phyloP scores from a whole-genome alignment of 2,888 invertebrate species.

The Bellardia bayeri region DNA sequence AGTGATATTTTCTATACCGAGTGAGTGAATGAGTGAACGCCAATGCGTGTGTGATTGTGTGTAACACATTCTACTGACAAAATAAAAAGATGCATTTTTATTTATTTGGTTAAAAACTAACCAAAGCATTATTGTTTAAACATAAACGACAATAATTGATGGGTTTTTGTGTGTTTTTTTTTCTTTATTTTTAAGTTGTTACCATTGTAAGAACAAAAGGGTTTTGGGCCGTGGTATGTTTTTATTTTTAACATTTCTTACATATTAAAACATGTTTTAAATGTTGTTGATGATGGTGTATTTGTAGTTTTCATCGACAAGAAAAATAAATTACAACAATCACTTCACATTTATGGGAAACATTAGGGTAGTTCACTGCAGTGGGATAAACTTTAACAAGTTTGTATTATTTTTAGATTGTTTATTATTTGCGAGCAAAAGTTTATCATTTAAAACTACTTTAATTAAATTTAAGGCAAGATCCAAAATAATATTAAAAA shows the following conservation, averaged over 20 bases:
- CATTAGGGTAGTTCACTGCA: conserved; percentile 30
- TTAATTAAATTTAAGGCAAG: too few species aligned
- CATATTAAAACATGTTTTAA: conserved; percentile 51
- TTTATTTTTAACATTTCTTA: conserved; percentile 27
- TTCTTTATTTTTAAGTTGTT: background rate
- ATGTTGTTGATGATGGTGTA: conserved; percentile 51
- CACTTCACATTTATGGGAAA: background rate
- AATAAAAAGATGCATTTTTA: conserved; percentile 42
- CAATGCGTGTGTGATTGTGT: conserved; percentile 12
- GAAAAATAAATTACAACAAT: conserved; percentile 5
- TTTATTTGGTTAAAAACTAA: conserved; percentile 13
- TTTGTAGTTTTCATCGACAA: conserved; percentile 24
- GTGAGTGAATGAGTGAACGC: background rate
- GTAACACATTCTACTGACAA: conserved; percentile 39
- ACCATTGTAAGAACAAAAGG: conserved; percentile 50
- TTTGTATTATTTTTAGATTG: background rate
- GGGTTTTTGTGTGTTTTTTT: conserved; percentile 78
- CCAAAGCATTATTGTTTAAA: conserved; percentile 33
- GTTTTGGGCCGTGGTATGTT: conserved; percentile 31
- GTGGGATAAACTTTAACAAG: background rate
- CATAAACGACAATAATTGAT: conserved; percentile 78
- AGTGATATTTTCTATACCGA: conserved; percentile 31
- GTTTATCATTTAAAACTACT: too few species aligned
- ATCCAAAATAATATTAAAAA: too few species aligned
- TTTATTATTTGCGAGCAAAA: too few species aligned